Conservation (phyloP, 2,797 vertebrate species). For the Sebastes miniatus region DNA sequence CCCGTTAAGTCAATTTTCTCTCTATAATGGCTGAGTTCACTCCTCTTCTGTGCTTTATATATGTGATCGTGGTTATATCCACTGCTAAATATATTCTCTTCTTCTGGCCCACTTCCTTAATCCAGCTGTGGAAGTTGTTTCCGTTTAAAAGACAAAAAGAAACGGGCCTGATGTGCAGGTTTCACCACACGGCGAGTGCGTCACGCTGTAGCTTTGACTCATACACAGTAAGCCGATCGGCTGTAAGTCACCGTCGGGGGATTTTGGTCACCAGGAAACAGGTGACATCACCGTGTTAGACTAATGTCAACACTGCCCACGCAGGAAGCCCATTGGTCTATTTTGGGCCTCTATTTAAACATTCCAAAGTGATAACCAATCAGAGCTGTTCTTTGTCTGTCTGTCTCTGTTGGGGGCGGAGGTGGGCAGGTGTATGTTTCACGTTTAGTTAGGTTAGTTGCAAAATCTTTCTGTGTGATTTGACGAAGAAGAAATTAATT, state of each 20-base stretch:
- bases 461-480: no score
- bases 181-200: not conserved
- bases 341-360: slow-evolving; percentile 66
- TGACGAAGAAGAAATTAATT: no score
- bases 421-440: not conserved
- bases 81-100: not conserved
- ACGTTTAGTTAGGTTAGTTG: not conserved
- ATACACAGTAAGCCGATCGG: not conserved
- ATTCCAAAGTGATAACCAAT: slow-evolving; percentile 51
- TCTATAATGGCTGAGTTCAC: no score
- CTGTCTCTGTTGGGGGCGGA: not conserved
- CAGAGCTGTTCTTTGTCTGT: slow-evolving; percentile 32
- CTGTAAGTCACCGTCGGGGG: slow-evolving; percentile 16
- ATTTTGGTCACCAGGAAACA: slow-evolving; percentile 68
- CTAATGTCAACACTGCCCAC: slow-evolving; percentile 66
- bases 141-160: not conserved
- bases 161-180: not conserved
- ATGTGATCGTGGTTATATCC: not conserved
- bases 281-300: slow-evolving; percentile 72
- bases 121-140: not conserved
- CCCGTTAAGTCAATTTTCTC: no score
- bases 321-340: slow-evolving; percentile 69
- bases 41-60: not conserved
- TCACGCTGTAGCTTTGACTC: not conserved
- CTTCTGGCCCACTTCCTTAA: not conserved